Conservation (phyloP, 2,888 invertebrate genomes). For the Siphlonurus alternatus region DNA sequence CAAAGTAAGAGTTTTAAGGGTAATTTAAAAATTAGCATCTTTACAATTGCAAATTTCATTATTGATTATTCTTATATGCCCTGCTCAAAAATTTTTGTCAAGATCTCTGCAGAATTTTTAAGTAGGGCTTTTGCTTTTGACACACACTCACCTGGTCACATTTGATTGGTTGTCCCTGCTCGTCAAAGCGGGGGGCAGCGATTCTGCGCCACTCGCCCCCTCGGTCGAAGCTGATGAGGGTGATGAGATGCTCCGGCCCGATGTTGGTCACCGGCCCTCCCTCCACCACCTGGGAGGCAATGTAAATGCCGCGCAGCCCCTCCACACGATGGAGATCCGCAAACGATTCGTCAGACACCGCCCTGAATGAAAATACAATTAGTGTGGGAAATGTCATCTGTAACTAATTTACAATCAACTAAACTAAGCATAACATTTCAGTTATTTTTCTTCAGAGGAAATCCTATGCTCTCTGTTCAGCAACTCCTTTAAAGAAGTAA, state of each 20-base stretch:
- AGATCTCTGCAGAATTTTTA: too few relatives aligned
- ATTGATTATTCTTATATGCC: too few relatives aligned
- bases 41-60: too few relatives aligned
- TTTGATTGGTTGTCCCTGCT: constrained; percentile 26
- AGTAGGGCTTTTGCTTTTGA: constrained; percentile 43
- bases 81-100: too few relatives aligned
- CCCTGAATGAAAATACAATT: constrained; percentile 38
- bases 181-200: constrained; percentile 49
- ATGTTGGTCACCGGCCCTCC: constrained; percentile 30
- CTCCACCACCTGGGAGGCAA: constrained; percentile 57
- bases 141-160: constrained; percentile 34
- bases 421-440: too few relatives aligned
- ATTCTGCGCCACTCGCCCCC: constrained; percentile 69
- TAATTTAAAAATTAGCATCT: too few relatives aligned
- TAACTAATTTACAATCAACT: background rate
- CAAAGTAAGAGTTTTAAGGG: background rate
- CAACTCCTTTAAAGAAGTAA: too few relatives aligned
- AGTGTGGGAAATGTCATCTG: background rate
- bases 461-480: too few relatives aligned
- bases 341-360: constrained; percentile 62
- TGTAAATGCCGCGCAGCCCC: constrained; percentile 74
- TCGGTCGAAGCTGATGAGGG: constrained; percentile 72
- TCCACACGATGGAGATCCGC: constrained; percentile 77
- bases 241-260: constrained; percentile 56
- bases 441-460: too few relatives aligned